phyloP scores from a whole-genome alignment of 2,888 invertebrate genomes.

The Eupelmus urozonus region DNA sequence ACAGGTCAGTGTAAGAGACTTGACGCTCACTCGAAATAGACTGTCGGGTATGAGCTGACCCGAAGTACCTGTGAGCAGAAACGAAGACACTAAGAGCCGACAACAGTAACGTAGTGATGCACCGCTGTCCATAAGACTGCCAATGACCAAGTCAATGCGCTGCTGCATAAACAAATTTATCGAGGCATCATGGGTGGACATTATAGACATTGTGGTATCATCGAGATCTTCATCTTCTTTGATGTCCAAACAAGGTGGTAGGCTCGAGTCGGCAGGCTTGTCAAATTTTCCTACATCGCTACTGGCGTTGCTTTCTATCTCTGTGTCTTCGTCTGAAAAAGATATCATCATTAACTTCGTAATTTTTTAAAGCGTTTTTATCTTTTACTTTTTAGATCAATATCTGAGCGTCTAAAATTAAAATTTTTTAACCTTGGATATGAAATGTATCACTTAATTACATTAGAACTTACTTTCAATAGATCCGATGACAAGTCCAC shows the following conservation, averaged over 20 bases:
- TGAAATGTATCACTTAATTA: not conserved
- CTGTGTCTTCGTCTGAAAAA: slow-evolving; percentile 66
- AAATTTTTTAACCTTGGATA: not conserved
- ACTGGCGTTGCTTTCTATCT: slow-evolving; percentile 69
- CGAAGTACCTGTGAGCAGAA: slow-evolving; percentile 83
- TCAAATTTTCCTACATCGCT: slow-evolving; percentile 67
- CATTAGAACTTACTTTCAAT: slow-evolving; percentile 67
- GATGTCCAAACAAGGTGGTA: slow-evolving; percentile 18
- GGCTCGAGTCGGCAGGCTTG: slow-evolving; percentile 46
- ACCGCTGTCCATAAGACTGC: slow-evolving; percentile 82
- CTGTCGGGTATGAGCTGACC: slow-evolving; percentile 85
- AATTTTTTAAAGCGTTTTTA: not conserved
- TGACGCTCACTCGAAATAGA: slow-evolving; percentile 91
- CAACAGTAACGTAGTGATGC: slow-evolving; percentile 85
- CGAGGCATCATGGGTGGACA: slow-evolving; percentile 62
- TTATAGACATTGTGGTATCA: slow-evolving; percentile 64
- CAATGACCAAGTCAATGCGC: slow-evolving; percentile 82
- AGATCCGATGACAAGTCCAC: slow-evolving; percentile 67
- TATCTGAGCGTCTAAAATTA: not conserved
- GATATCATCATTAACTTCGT: too few species aligned
- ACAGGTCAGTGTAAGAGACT: slow-evolving; percentile 90
- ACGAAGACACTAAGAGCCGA: slow-evolving; percentile 85
- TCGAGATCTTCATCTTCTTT: slow-evolving; percentile 66
- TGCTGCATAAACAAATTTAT: slow-evolving; percentile 64
- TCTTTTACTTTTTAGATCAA: slow-evolving; percentile 16